Evolutionary conservation across 2,113 vertebrate species (phyloP), one percentile per base, ranked within the genome.

Genomic region (Arenaria interpres): DNA sequence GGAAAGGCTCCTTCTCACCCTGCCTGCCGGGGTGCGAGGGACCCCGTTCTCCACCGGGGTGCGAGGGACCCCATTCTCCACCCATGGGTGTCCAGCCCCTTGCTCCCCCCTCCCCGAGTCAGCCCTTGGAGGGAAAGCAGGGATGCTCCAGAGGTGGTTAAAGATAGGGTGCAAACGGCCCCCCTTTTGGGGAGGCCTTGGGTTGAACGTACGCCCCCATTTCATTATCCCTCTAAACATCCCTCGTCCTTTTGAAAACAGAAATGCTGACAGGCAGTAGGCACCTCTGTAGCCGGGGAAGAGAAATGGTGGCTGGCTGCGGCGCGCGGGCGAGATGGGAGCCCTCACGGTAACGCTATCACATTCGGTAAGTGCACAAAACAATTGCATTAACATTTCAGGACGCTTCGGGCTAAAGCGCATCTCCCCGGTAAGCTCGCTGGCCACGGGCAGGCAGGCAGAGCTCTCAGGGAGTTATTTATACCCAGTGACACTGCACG

Each of bases 311-410:
- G 57, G 69, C 90, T 92, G 16, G 5, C 76, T 75, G 94, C 90
- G 39, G 87, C 7, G 0, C 2, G 11, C 75, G 37, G 89, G 75
- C 0, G 11, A 63, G 84, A 60, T 10, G 2, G 2, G 78, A 95
- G 95, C 60, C 41, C 90, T 94, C 86, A 35, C 2, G 2, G 78
- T 89, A 92, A 82, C 69, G 28, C 4, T 35, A 64, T 54, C 63
- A 18, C 3, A 25, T 89, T 80, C 93, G 22, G 51, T 54, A 92
- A 93, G 91, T 10, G 53, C 93, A 91, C 78, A 66, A 23, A 94
- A 85, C 94, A 94, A 94, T 74, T 60, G 43, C 90, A 86, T 78
- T 57, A 91, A 77, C 69, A 35, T 92, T 85, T 91, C 60, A 64
- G 86, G 88, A 88, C 39, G 92, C 92, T 93, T 39, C 35, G 84